Evolutionary conservation across 2,113 vertebrate species (phyloP).

Genomic region (Phrynosoma platyrhinos): DNA sequence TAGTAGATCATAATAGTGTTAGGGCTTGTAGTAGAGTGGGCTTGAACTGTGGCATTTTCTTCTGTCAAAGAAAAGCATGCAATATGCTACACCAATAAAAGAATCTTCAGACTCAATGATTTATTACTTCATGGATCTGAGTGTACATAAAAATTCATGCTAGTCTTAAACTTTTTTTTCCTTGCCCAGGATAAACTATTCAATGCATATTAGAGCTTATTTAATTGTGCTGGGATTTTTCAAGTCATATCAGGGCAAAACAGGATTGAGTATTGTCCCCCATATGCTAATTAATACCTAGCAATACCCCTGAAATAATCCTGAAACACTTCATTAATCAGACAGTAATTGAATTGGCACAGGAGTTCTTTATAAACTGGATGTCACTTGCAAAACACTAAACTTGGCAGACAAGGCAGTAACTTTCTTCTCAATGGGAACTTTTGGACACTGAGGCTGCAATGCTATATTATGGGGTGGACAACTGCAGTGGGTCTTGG

Average conservation of each 20-base stretch:
- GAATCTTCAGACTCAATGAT: slow-evolving; percentile 63
- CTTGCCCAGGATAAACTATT: slow-evolving; percentile 61
- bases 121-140: slow-evolving; percentile 75
- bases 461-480: background rate
- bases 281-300: slow-evolving; percentile 85
- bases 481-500: too few species aligned
- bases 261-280: slow-evolving; percentile 80
- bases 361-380: slow-evolving; percentile 78
- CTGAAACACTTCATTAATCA: slow-evolving; percentile 86
- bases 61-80: slow-evolving; percentile 55
- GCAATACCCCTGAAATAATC: slow-evolving; percentile 85
- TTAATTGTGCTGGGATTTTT: slow-evolving; percentile 83
- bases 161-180: slow-evolving; percentile 40
- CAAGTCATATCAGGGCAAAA: slow-evolving; percentile 83
- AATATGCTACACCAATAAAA: slow-evolving; percentile 46
- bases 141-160: slow-evolving; percentile 77
- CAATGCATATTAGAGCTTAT: slow-evolving; percentile 84
- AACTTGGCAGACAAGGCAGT: slow-evolving; percentile 66
- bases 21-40: background rate
- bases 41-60: background rate
- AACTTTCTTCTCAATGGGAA: slow-evolving; percentile 55
- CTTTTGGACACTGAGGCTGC: slow-evolving; percentile 45
- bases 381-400: slow-evolving; percentile 76
- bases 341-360: slow-evolving; percentile 87
- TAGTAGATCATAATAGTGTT: too few species aligned